These are phyloP conservation scores for Acanthosoma haemorrhoidale DNA, from an alignment of 2,888 invertebrate genomes.

Conservation along the genomic window DNA sequence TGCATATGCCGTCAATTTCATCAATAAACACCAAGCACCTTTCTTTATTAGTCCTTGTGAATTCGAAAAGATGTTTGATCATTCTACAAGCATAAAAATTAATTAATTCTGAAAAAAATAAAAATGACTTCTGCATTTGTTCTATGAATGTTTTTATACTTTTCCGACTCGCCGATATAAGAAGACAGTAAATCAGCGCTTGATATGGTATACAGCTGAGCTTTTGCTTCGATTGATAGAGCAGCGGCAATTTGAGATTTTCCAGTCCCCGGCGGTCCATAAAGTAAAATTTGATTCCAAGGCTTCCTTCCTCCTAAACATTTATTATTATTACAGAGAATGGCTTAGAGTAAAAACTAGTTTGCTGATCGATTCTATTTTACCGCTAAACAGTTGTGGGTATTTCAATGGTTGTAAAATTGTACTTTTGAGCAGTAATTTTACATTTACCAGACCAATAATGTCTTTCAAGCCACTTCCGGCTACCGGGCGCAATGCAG, in stretches of 20 bases:
- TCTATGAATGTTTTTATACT: constrained; percentile 45
- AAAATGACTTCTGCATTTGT: background rate
- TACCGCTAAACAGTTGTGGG: constrained; percentile 32
- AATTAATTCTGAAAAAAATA: background rate
- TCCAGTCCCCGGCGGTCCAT: constrained; percentile 51
- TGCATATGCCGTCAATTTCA: constrained; percentile 56
- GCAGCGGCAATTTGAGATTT: constrained; percentile 49
- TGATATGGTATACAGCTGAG: constrained; percentile 51
- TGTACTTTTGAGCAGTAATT: constrained; percentile 28
- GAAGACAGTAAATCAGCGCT: constrained; percentile 53
- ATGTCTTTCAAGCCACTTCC: constrained; percentile 28
- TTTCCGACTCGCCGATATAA: constrained; percentile 56
- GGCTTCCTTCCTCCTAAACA: constrained; percentile 45
- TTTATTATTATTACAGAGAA: background rate
- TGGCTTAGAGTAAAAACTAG: background rate
- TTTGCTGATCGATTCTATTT: background rate
- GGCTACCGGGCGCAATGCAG: background rate
- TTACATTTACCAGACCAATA: constrained; percentile 30
- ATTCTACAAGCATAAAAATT: constrained; percentile 17
- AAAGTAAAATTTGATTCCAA: constrained; percentile 53
- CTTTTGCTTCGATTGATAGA: constrained; percentile 50
- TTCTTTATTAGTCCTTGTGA: constrained; percentile 36
- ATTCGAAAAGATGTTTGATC: constrained; percentile 32
- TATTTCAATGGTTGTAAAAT: constrained; percentile 28
- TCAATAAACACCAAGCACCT: constrained; percentile 54